Evolutionary conservation across 2,888 invertebrate genomes (phyloP), one percentile per base, ranked within the genome.

Genomic region (Cerastoderma edule): DNA sequence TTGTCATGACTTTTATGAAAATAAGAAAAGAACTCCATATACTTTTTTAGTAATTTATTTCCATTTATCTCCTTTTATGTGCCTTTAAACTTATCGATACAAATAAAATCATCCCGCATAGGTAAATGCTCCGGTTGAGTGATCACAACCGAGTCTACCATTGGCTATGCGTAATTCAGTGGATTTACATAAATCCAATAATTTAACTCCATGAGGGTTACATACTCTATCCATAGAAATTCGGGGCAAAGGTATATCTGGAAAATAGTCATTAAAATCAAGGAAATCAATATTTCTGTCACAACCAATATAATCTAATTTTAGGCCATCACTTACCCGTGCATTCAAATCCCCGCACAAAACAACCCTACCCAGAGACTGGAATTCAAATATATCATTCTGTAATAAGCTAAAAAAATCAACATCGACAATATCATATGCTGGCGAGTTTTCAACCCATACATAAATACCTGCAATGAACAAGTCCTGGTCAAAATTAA

Each of bases 401-500:
- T 67, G 66, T 24, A 66, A 27, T 19, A 56, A 32, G 19, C 8
- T 13, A 46, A 57, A 67, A 28, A 72, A 66, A 33, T 72, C 66
- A 56, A 48, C 35, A 46, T 67, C 39, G 24, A 46, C 33, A 28
- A 66, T 22, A 66, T 54, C 48, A 46, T 67, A 66, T 2, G 57
- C 72, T 1, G 63, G 72, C 30, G 66, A 66, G 27, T 67, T 57
- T n/a, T 72, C 72, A 16, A 53, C 54, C 72, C 66, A 66, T 6
- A 67, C 22, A 56, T 65, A 72, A 44, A 72, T 35, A 5, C 63
- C 70, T 6, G 46, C 46, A 22, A 70, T 24, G 24, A 33, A 70
- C 32, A 48, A 50, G 32, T 70, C 70, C 1, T 46, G 32, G 1
- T 63, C 63, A 48, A 48, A 19, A 3, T 63, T 46, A n/a, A 70